These are phyloP conservation scores for Neoaliturus tenellus DNA, from an alignment of 2,888 invertebrate genomes.

Conservation along the genomic window DNA sequence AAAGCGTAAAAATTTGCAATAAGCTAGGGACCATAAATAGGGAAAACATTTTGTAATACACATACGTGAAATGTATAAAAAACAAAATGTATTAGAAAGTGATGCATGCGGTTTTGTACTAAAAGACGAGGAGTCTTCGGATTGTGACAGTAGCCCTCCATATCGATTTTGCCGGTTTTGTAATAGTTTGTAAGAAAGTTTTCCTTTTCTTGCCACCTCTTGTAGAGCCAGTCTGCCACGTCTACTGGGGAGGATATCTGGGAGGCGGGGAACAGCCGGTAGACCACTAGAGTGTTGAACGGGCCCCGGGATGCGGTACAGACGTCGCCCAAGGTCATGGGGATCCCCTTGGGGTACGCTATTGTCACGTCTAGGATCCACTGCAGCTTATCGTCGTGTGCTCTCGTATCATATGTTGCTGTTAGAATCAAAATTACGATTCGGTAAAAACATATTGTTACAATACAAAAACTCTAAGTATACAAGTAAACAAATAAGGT, in stretches of 20 bases:
- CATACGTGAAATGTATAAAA: not conserved
- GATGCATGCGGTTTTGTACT: not conserved
- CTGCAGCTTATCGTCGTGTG: not conserved
- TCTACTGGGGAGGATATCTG: not conserved
- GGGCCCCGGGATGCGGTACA: not conserved
- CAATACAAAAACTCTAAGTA: too few relatives aligned
- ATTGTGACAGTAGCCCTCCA: not conserved
- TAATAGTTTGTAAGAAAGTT: not conserved
- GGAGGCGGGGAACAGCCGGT: not conserved
- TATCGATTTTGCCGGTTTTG: not conserved
- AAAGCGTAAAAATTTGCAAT: not conserved
- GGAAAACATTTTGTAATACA: not conserved
- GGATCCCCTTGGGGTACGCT: not conserved
- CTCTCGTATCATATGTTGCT: not conserved
- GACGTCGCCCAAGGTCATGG: not conserved
- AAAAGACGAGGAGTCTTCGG: not conserved
- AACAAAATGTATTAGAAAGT: not conserved
- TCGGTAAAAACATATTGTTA: too few relatives aligned
- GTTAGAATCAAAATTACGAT: not conserved
- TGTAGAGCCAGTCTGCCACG: not conserved
- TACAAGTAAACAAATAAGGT: too few relatives aligned
- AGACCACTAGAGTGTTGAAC: not conserved
- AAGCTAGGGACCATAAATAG: not conserved
- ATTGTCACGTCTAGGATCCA: not conserved
- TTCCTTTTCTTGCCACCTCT: not conserved